Base-by-base conservation (phyloP, 2,113 vertebrate genomes). In the Triplophysa siluroides region DNA sequence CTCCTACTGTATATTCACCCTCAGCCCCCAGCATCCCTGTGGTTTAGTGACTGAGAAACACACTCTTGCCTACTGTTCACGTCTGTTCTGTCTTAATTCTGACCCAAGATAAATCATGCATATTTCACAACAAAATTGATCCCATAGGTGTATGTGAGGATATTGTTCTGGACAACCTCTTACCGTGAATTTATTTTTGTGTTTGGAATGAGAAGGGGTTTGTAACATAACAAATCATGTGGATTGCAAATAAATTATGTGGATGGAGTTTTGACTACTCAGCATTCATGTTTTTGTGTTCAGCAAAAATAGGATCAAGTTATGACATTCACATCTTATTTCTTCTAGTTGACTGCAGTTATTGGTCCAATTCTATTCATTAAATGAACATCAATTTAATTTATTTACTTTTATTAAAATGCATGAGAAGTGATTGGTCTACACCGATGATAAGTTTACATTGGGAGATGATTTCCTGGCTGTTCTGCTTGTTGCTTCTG, bases 1-100 rank as follows among this genome's bases (percentile, higher is more conserved):
- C 60, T 23, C 43, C 41, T 76, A 38, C 33, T 38, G 33, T 8
- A 41, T 23, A 3, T 23, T 76, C 62, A 21, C 38, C 38, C 47
- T 29, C 16, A 9, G 16, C 16, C 50, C 16, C n/a, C 19, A 19
- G 54, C 54, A 19, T 76, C 61, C 10, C 61, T 76, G 60, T 13
- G 62, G 60, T 26, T 75, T 63, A 60, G 33, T 60, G 71, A 73
- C 26, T 72, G 56, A 63, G 56, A 74, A 18, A 74, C 56, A 14
- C 14, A 24, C 58, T 75, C 14, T 38, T 19, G 50, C 38, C 58
- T 19, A 47, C 72, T 75, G 58, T 47, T 75, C 54, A 24, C 8
- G 18, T 58, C 54, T 21, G 7, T n/a, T 58, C 54, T 58, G 54
- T n/a, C 21, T 58, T 10, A 21, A 21, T 58, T 21, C 54, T n/a